Conservation (phyloP, 2,888 invertebrate genomes). For the Amiota communis region DNA sequence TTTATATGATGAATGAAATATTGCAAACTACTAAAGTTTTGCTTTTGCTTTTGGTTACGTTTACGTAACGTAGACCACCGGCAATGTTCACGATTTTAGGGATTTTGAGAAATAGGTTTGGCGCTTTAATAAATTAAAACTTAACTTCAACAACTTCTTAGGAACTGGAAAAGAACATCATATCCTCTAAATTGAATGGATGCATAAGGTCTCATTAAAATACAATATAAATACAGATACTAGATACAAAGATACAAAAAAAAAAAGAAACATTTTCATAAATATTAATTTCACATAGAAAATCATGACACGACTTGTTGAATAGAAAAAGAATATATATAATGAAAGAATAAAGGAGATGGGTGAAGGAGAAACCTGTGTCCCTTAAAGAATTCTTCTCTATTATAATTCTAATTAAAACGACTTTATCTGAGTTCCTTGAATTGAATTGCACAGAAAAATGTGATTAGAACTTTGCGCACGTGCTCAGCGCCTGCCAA, state of each 20-base stretch:
- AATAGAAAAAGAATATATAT: no score
- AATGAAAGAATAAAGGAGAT: no score
- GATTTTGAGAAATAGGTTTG: not conserved
- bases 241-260: no score
- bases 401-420: slow-evolving; percentile 61
- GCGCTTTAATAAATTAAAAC: not conserved
- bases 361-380: no score
- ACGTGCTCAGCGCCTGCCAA: slow-evolving; percentile 54
- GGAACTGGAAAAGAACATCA: no score
- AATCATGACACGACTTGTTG: not conserved
- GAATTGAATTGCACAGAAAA: slow-evolving; percentile 5
- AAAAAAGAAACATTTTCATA: slow-evolving; percentile 53
- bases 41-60: not conserved
- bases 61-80: slow-evolving; percentile 10
- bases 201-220: not conserved
- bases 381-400: slow-evolving; percentile 32
- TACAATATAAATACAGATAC: no score
- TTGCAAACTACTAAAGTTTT: not conserved
- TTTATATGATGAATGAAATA: slow-evolving; percentile 14
- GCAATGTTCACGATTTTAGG: not conserved
- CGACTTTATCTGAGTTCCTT: slow-evolving; percentile 56
- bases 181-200: not conserved
- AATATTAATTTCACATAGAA: slow-evolving; percentile 56
- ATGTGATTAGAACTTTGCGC: slow-evolving; percentile 52
- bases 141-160: not conserved